phyloP scores from a whole-genome alignment of 2,797 vertebrate species.

The Acridotheres tristis region DNA sequence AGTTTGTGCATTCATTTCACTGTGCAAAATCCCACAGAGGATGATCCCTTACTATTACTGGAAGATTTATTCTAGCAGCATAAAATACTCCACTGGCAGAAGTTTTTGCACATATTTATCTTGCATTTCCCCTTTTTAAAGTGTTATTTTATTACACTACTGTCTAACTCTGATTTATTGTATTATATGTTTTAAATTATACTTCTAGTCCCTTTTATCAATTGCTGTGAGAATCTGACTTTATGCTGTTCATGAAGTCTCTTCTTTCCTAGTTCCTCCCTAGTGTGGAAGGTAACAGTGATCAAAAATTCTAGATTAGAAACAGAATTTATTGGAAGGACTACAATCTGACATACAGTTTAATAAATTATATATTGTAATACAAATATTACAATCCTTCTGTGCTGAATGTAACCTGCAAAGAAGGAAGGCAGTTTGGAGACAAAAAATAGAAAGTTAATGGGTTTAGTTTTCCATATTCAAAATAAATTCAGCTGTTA shows the following conservation, averaged over 20 bases:
- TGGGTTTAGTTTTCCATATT: neutral
- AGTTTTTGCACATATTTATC: neutral
- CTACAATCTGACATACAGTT: neutral
- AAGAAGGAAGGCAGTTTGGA: neutral
- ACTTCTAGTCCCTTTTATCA: neutral
- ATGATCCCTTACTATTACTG: neutral
- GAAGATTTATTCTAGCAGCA: neutral
- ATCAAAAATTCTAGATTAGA: neutral
- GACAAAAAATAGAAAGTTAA: neutral
- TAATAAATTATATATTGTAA: neutral
- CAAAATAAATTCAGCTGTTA: neutral
- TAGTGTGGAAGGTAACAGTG: neutral
- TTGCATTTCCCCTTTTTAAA: neutral
- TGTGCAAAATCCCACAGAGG: neutral
- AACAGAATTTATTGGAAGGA: neutral
- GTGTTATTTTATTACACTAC: neutral
- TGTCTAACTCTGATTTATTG: neutral
- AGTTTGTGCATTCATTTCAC: fast-evolving
- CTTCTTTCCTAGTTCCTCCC: neutral
- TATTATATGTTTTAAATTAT: neutral
- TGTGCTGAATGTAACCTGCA: neutral
- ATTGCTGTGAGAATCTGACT: neutral
- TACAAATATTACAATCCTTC: neutral
- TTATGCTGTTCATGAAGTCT: neutral
- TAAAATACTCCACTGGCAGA: neutral